These are phyloP conservation scores for Prunella fulvescens DNA, from an alignment of 2,113 vertebrate genomes.

Conservation along the genomic window DNA sequence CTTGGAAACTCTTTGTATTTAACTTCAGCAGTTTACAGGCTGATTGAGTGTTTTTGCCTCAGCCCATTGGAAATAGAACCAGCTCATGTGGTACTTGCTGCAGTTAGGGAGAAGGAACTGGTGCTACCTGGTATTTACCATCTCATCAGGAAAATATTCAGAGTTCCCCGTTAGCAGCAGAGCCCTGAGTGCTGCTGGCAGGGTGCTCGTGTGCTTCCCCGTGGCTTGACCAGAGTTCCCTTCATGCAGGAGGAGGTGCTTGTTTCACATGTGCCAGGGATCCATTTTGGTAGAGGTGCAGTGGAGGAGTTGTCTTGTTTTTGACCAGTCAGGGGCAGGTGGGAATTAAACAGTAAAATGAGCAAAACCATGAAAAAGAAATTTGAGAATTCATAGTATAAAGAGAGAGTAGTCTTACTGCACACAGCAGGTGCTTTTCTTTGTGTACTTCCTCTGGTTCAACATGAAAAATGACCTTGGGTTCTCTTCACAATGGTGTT, in stretches of 20 bases:
- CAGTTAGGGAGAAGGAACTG: background rate
- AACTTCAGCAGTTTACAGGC: background rate
- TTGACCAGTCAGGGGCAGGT: background rate
- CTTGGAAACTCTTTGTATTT: background rate
- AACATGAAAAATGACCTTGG: background rate
- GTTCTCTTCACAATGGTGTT: background rate
- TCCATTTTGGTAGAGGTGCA: background rate
- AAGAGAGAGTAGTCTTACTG: background rate
- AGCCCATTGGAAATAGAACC: background rate
- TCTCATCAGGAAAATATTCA: background rate
- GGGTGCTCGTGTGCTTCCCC: accelerated
- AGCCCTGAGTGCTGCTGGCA: background rate
- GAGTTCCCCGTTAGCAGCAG: background rate
- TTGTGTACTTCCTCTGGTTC: background rate
- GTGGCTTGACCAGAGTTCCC: background rate
- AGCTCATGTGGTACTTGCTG: background rate
- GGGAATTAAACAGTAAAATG: background rate
- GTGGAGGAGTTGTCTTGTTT: background rate
- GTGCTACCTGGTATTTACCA: background rate
- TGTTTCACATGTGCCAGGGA: accelerated
- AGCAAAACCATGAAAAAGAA: background rate
- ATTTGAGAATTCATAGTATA: accelerated
- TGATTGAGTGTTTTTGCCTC: background rate
- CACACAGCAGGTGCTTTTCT: background rate
- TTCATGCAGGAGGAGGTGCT: background rate